Percentiles rank a stretch among this genome's conserved stretches.
These are phyloP conservation scores for Sebastes itinus DNA, from an alignment of 2,797 vertebrate genomes.

Conservation along the genomic window DNA sequence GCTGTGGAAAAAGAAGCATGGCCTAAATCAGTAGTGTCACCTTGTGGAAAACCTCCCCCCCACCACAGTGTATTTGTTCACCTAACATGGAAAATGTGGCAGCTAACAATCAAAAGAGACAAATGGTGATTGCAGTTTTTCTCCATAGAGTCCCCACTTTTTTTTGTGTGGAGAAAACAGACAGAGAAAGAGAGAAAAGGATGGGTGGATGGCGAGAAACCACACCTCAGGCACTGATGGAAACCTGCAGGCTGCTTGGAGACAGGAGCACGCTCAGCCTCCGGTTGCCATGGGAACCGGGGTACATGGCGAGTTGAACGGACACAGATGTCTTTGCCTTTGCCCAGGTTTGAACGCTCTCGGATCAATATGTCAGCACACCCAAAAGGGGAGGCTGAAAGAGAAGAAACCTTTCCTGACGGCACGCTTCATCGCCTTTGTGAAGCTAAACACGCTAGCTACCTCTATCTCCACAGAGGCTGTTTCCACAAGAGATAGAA, in stretches of 20 bases:
- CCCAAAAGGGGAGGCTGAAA: conserved; percentile 41
- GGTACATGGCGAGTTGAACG: conserved; percentile 29
- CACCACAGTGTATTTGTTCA: conserved; percentile 8
- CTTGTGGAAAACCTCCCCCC: background rate
- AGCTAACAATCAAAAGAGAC: conserved; percentile 29
- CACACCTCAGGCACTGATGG: conserved; percentile 57
- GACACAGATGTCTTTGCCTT: conserved; percentile 50
- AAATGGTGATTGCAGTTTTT: conserved; percentile 28
- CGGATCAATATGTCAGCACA: conserved; percentile 58
- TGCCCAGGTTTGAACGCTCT: conserved; percentile 30
- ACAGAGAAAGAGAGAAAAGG: background rate
- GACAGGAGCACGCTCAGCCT: conserved; percentile 40
- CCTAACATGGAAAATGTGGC: background rate
- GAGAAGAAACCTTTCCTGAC: conserved; percentile 36
- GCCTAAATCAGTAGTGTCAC: conserved; percentile 52
- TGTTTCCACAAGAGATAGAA: background rate
- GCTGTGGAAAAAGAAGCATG: conserved; percentile 30
- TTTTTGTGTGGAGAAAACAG: background rate
- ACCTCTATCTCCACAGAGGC: background rate
- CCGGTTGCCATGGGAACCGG: conserved; percentile 71
- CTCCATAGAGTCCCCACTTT: background rate
- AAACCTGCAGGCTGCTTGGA: conserved; percentile 63
- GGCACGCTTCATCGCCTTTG: conserved; percentile 13
- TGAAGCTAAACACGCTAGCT: background rate
- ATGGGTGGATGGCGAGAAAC: conserved; percentile 20